Base-by-base conservation (phyloP, 30 jellyfish, hydroid and myxozoan genomes). In the Nemopilema nomurai region DNA sequence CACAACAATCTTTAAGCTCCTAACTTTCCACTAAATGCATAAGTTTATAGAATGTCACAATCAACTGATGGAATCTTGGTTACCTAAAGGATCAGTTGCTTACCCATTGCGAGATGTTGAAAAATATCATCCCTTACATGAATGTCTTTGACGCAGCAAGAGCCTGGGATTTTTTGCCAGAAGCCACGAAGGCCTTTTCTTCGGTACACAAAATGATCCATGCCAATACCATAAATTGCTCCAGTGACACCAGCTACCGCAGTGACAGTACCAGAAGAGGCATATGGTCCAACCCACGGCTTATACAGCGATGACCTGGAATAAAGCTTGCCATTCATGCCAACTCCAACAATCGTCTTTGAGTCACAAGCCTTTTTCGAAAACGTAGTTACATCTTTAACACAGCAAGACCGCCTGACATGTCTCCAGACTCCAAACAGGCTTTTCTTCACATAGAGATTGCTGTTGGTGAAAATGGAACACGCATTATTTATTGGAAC, bases 161-260 rank as follows among this genome's bases (percentile, higher is more conserved):
- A 51, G 16, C 76, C 76, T 13, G 74, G 76, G 9, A 76, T 52
- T 26, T 29, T 74, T 7, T 51, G 25, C 86, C 86, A 76, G 0
- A 53, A 28, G 21, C 76, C 76, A 17, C 26, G n/a, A 13, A 51
- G 63, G 4, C 63, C 76, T 6, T 50, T 8, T 3, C 76, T 65
- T 52, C 29, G 53, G 65, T 76, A 76, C 1, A 76, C 51, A 19
- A 26, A 32, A 6, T 30, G 26, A 62, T 62, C 63, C 28, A 27
- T 51, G 16, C 86, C 86, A 51, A 76, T 62, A 21, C 86, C 86
- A 23, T 76, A 76, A 18, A 76, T 28, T 51, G 62, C 9, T 49
- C 86, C 86, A 21, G 64, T 51, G 4, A 76, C 86, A 1, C 86
- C 86, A 50, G 86, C 86, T 18, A 52, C 86, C 0, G 86, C 86